Evolutionary conservation across 2,113 vertebrate genomes (phyloP).

Genomic region (Trinectes maculatus): DNA sequence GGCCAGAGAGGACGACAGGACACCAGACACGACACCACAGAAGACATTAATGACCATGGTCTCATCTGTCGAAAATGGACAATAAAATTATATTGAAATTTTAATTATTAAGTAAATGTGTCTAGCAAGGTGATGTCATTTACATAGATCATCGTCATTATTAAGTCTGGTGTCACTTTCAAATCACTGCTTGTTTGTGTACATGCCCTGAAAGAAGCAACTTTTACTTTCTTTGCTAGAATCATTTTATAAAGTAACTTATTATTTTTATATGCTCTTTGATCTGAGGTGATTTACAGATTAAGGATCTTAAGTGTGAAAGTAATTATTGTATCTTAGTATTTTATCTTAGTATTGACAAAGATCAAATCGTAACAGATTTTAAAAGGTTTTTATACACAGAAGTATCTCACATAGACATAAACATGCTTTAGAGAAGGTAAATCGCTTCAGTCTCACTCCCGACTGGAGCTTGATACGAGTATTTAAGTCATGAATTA

Average conservation of each 20-base stretch:
- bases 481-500: background rate
- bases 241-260: background rate
- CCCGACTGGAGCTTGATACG: too few species aligned
- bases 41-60: slow-evolving; percentile 96
- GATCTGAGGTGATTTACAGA: too few species aligned
- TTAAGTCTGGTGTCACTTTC: slow-evolving; percentile 1
- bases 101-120: too few species aligned
- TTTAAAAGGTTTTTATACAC: too few species aligned
- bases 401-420: too few species aligned
- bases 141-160: background rate
- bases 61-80: slow-evolving; percentile 85
- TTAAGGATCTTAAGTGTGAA: too few species aligned
- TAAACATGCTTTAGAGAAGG: too few species aligned
- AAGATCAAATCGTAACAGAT: background rate
- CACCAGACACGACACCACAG: slow-evolving; percentile 94
- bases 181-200: background rate
- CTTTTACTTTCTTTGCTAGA: background rate
- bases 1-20: slow-evolving; percentile 92
- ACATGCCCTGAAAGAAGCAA: too few species aligned
- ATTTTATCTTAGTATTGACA: too few species aligned
- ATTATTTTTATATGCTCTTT: too few species aligned
- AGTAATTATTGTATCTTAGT: too few species aligned
- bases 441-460: too few species aligned
- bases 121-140: background rate
- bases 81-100: background rate